Evolutionary conservation across 2,888 invertebrate genomes (phyloP).

Genomic region (Cheilosia vernalis): DNA sequence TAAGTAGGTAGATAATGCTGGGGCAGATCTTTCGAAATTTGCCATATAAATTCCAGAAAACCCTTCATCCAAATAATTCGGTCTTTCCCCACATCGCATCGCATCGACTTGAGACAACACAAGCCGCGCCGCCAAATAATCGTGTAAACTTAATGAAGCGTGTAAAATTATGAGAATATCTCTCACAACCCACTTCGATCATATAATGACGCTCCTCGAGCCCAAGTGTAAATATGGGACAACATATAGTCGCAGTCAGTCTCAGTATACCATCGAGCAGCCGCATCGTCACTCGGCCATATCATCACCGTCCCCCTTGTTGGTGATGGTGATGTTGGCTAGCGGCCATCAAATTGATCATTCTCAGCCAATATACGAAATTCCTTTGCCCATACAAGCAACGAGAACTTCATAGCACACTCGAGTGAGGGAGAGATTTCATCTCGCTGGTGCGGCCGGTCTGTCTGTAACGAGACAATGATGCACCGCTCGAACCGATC

Average conservation of each 20-base stretch:
- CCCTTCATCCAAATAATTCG: conserved; percentile 29
- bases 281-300: conserved; percentile 53
- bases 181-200: conserved; percentile 69
- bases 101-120: not conserved
- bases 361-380: conserved; percentile 59
- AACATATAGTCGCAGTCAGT: conserved; percentile 37
- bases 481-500: conserved; percentile 63
- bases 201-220: conserved; percentile 62
- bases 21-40: conserved; percentile 3
- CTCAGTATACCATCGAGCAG: conserved; percentile 20
- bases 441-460: conserved; percentile 31
- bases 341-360: conserved; percentile 56
- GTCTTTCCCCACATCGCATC: not conserved
- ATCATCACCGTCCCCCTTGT: conserved; percentile 40
- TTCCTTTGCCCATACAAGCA: conserved; percentile 14
- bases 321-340: not conserved
- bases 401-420: conserved; percentile 33
- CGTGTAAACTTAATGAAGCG: conserved; percentile 72
- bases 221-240: conserved; percentile 68
- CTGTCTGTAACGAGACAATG: conserved; percentile 55
- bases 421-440: conserved; percentile 52
- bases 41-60: conserved; percentile 15
- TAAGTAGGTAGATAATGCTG: no score
- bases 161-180: conserved; percentile 73
- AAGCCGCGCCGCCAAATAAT: conserved; percentile 47